Base-by-base conservation (phyloP, 2,797 vertebrate species). In the Sebastolobus altivelis region DNA sequence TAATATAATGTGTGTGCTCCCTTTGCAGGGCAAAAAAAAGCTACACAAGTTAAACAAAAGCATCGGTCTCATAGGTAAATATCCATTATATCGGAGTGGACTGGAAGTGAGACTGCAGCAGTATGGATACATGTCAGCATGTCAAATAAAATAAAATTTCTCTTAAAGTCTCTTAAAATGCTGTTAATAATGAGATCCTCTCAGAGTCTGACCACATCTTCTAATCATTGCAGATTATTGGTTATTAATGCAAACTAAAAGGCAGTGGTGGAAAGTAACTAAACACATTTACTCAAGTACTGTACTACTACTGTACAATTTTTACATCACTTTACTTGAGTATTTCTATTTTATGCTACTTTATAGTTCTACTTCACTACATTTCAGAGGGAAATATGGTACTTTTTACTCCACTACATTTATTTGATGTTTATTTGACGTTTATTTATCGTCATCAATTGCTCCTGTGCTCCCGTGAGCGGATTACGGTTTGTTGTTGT, bases 11-110 rank as follows among this genome's bases (percentile, higher is more conserved):
- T 22, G 20, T 35, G 0, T 25, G n/a, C 33, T 69, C 8, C 1
- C 8, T 69, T 25, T 69, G 52, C 55, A 54, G 8, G 33, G 33
- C n/a, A 55, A 35, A 69, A 38, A 5, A 54, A 69, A 38, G 16
- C 54, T 5, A 1, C 9, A 69, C n/a, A 22, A 69, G 67, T 58
- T 58, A 29, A 70, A 70, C 8, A 55, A 37, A 37, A 70, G 1
- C 0, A 58, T 13, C 1, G 0, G n/a, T 18, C 22, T 27, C 11
- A 13, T 14, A 3, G 11, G 6, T 33, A 33, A 5, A 52, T 8
- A 25, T 27, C 20, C n/a, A 55, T 68, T 54, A 14, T 25, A 20
- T n/a, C 4, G 29, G 11, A 35, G 6, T 33, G 40, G 10, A n/a
- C 16, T 33, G 59, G 35, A 22, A 18, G 14, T 14, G 14, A 27